phyloP scores from a whole-genome alignment of 2,113 vertebrate genomes.

The Coregonus clupeaformis region DNA sequence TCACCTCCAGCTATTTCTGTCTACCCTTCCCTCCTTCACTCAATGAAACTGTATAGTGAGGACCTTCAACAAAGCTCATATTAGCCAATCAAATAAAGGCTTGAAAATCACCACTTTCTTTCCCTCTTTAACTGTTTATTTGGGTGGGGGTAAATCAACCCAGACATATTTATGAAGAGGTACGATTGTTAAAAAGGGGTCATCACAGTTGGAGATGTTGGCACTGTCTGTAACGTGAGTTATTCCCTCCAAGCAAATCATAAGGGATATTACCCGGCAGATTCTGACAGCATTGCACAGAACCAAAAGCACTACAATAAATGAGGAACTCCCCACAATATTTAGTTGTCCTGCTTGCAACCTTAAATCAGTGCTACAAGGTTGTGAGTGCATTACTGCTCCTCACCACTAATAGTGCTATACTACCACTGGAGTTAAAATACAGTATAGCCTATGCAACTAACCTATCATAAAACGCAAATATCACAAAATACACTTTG shows the following conservation, averaged over 20 bases:
- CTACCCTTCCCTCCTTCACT: too few species aligned
- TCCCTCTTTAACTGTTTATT: not conserved
- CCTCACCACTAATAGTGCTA: too few species aligned
- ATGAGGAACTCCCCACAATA: not conserved
- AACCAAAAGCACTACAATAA: not conserved
- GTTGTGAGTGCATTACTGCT: too few species aligned
- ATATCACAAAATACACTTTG: too few species aligned
- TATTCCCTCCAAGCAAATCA: not conserved
- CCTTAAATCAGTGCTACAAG: not conserved
- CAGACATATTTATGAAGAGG: not conserved
- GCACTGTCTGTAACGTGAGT: not conserved
- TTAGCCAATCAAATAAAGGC: too few species aligned
- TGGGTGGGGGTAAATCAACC: not conserved
- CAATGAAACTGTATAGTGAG: too few species aligned
- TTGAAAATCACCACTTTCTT: not conserved
- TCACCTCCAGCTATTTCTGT: too few species aligned
- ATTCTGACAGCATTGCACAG: not conserved
- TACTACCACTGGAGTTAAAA: too few species aligned
- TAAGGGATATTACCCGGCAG: not conserved
- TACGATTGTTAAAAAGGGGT: too few species aligned
- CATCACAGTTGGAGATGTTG: not conserved
- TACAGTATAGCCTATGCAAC: too few species aligned
- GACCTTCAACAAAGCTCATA: too few species aligned
- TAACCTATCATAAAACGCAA: too few species aligned
- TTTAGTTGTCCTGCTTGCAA: not conserved